phyloP scores from a whole-genome alignment of 2,888 invertebrate species.

The Tetheella fluctuosa region DNA sequence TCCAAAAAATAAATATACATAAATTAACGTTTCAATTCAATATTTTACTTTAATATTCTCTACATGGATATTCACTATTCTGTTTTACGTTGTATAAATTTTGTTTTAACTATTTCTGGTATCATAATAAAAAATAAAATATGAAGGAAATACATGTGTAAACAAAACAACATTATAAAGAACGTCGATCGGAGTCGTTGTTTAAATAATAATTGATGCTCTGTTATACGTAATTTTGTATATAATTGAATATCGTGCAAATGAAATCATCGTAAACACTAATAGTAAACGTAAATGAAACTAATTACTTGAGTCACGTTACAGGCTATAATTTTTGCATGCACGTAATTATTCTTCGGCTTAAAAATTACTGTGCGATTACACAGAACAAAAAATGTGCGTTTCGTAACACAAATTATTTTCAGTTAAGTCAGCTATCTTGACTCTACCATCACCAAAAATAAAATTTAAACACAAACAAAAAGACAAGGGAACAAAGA shows the following conservation, averaged over 20 bases:
- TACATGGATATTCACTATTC: no score
- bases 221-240: background rate
- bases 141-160: background rate
- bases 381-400: background rate
- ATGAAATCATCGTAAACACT: background rate
- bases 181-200: background rate
- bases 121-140: background rate
- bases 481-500: constrained; percentile 9
- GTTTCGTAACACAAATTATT: background rate
- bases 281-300: constrained; percentile 3
- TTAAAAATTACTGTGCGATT: background rate
- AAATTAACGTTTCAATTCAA: no score
- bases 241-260: constrained; percentile 1
- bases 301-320: background rate
- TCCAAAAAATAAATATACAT: no score
- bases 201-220: constrained; percentile 4
- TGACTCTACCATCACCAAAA: background rate
- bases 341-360: background rate
- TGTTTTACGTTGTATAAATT: no score
- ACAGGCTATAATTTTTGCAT: background rate
- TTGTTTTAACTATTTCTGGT: background rate
- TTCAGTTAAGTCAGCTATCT: background rate
- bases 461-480: constrained; percentile 5
- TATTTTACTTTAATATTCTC: no score
- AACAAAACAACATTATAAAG: background rate